Evolutionary conservation across 2,113 vertebrate genomes (phyloP).

Genomic region (Eclectus roratus): DNA sequence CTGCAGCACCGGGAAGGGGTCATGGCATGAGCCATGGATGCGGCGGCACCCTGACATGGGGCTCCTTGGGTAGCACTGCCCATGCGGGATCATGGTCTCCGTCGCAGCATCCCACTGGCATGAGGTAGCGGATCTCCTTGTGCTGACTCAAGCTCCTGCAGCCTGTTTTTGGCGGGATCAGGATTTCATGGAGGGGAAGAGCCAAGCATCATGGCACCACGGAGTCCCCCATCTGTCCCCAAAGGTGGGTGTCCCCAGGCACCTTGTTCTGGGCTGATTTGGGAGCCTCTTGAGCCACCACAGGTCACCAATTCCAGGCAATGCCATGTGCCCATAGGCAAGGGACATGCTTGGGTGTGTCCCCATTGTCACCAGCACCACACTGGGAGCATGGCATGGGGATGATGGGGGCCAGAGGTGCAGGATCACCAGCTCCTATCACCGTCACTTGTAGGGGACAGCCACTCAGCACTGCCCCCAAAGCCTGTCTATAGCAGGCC

Average conservation of each 20-base stretch:
- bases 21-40: background rate
- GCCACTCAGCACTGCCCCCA: background rate
- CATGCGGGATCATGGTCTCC: rapidly evolving
- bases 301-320: background rate
- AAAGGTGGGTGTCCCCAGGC: rapidly evolving
- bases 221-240: background rate
- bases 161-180: background rate
- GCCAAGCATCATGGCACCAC: rapidly evolving
- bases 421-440: background rate
- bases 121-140: rapidly evolving
- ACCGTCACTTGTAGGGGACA: background rate
- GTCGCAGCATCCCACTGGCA: rapidly evolving
- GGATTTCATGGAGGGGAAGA: background rate
- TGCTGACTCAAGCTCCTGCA: background rate
- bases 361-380: background rate
- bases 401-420: rapidly evolving
- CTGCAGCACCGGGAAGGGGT: background rate
- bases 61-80: background rate
- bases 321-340: background rate
- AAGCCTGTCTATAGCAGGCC: background rate
- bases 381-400: background rate
- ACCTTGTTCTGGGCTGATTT: rapidly evolving
- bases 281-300: background rate
- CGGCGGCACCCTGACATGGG: rapidly evolving
- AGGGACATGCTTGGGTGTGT: rapidly evolving